A percentile compares a stretch with the other conserved stretches of the same genome.
Conservation (phyloP, 2,797 vertebrate genomes). For the Falco novaeseelandiae region DNA sequence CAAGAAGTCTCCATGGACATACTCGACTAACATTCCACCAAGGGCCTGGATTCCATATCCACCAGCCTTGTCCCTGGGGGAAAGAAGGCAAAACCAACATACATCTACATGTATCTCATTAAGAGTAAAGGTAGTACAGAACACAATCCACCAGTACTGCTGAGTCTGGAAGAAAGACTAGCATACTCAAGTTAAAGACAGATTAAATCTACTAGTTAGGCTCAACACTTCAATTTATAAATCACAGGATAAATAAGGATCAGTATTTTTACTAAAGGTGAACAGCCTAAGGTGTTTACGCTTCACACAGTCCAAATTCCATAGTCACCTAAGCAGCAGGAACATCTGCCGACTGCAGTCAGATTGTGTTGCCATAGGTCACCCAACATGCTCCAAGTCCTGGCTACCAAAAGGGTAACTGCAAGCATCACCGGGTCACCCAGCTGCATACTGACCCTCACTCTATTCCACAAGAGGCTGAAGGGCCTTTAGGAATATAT, state of each 20-base stretch:
- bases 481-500: background rate
- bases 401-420: background rate
- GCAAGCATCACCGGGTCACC: background rate
- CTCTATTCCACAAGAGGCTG: background rate
- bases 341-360: background rate
- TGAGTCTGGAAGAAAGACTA: background rate
- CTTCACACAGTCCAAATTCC: background rate
- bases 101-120: background rate
- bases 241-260: background rate
- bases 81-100: background rate
- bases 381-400: background rate
- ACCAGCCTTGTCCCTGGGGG: slow-evolving; percentile 93
- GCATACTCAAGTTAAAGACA: background rate
- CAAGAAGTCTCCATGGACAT: slow-evolving; percentile 90
- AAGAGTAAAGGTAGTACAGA: background rate
- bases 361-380: background rate
- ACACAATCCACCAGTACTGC: background rate
- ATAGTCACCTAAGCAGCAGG: background rate
- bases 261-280: background rate
- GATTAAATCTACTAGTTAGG: background rate
- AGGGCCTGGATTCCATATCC: slow-evolving; percentile 96
- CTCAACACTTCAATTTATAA: background rate
- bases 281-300: background rate
- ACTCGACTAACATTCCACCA: slow-evolving; percentile 94
- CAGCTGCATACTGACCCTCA: background rate